Evolutionary conservation across 2,113 vertebrate genomes (phyloP).

Genomic region (Catharus minimus): DNA sequence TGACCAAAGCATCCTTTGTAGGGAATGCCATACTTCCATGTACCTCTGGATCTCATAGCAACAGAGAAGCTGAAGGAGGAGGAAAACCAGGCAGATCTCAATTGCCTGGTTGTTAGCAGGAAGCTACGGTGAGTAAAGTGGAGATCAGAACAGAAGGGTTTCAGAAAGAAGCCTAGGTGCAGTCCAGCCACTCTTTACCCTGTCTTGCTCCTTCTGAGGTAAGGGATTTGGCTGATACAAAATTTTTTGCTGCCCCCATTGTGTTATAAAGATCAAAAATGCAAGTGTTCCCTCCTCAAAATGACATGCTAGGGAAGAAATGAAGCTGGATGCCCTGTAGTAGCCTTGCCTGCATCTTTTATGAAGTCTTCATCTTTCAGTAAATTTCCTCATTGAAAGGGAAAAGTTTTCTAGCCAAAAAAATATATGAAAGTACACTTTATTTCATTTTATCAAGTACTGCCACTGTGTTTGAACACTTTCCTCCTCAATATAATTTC

Average conservation of each 20-base stretch:
- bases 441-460: neutral
- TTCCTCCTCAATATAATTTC: neutral
- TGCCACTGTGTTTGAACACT: neutral
- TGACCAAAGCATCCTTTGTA: neutral
- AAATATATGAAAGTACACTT: neutral
- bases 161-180: neutral
- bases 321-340: neutral
- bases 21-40: neutral
- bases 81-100: neutral
- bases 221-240: neutral
- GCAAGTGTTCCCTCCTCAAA: neutral
- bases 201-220: neutral
- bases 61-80: neutral
- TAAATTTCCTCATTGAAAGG: neutral
- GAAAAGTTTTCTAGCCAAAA: neutral
- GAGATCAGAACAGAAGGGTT: neutral
- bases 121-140: neutral
- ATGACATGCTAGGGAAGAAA: neutral
- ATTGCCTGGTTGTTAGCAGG: neutral
- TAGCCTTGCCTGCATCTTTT: neutral
- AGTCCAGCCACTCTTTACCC: neutral
- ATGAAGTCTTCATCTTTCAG: neutral
- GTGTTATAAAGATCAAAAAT: neutral
- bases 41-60: neutral
- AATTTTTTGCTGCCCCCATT: neutral